These are phyloP conservation scores for Ectropis grisescens DNA, from an alignment of 1,140 invertebrate genomes.

Conservation along the genomic window DNA sequence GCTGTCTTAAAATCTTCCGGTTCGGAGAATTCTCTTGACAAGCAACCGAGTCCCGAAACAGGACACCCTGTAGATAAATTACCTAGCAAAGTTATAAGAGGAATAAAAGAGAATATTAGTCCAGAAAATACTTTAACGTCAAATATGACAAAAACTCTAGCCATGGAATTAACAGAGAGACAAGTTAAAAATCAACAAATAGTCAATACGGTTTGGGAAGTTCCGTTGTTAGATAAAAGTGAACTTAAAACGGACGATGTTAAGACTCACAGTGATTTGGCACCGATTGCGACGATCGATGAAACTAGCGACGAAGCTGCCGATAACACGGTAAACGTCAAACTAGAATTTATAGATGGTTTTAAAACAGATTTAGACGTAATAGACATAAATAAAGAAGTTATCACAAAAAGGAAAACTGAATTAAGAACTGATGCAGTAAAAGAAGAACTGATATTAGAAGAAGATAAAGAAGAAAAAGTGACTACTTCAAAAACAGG, in stretches of 20 bases:
- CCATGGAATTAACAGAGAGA: conserved; percentile 39
- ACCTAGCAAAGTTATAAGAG: conserved; percentile 54
- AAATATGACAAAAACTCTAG: conserved; percentile 50
- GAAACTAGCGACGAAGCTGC: conserved; percentile 42
- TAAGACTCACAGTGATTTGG: conserved; percentile 38
- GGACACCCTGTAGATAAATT: conserved; percentile 57
- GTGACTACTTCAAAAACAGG: neutral
- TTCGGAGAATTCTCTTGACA: conserved; percentile 46
- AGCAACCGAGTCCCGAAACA: conserved; percentile 44
- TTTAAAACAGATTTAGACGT: conserved; percentile 26
- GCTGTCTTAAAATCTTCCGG: conserved; percentile 48
- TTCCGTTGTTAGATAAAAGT: conserved; percentile 19
- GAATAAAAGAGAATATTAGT: conserved; percentile 67
- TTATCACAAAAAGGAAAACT: too few species aligned
- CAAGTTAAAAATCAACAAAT: conserved; percentile 30
- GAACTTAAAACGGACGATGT: conserved; percentile 27
- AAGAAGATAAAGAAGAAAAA: conserved; percentile 1
- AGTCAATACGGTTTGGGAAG: conserved; percentile 26
- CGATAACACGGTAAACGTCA: conserved; percentile 18
- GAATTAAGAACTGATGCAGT: conserved; percentile 7
- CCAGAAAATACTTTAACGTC: conserved; percentile 63
- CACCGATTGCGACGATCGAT: conserved; percentile 53
- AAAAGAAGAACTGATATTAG: neutral
- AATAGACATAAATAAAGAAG: conserved; percentile 11
- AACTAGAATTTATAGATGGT: conserved; percentile 47